Base-by-base conservation (phyloP, 2,113 vertebrate species). In the Lepus americanus region DNA sequence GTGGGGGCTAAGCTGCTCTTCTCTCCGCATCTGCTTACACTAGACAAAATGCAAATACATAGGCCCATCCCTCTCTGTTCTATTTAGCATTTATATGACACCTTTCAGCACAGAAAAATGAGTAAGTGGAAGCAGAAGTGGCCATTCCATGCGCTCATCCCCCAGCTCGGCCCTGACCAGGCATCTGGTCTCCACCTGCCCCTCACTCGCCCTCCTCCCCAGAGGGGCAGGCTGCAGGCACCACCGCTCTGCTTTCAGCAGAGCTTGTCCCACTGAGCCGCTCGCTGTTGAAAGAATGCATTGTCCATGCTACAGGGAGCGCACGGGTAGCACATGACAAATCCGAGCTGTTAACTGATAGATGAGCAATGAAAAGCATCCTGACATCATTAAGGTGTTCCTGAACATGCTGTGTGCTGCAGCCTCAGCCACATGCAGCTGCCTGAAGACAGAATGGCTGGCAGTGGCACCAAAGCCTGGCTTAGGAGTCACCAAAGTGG, bases 31-130 rank as follows among this genome's bases (percentile, higher is more conserved):
- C 96, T 97, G 96, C 79, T 97, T 92, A 33, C 83, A 84, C 91
- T 93, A 95, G 80, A 86, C 5, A 0, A 95, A 95, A 97, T 95
- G 94, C 97, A 95, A 96, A 97, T 95, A 93, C 92, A 91, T 95
- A 44, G 89, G 89, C 86, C 66, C 92, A 80, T 95, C 83, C 77
- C 92, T 95, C 94, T 92, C 59, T 80, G 82, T 92, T 95, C 95
- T 97, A 90, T 95, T 97, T 95, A 97, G 97, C 97, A 97, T 95
- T 95, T 97, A 95, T 97, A 95, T 95, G 97, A 97, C 97, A 97
- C 97, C 96, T 97, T 96, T 97, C 97, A 97, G 83, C 97, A 89
- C 97, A 91, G 92, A 97, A 84, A 88, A 92, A 81, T 87, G 91
- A 97, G 79, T 97, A 97, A 97, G 95, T 97, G 89, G 92, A 97